Evolutionary conservation across 2,797 vertebrate species (phyloP).

Genomic region (Eulemur mongoz): DNA sequence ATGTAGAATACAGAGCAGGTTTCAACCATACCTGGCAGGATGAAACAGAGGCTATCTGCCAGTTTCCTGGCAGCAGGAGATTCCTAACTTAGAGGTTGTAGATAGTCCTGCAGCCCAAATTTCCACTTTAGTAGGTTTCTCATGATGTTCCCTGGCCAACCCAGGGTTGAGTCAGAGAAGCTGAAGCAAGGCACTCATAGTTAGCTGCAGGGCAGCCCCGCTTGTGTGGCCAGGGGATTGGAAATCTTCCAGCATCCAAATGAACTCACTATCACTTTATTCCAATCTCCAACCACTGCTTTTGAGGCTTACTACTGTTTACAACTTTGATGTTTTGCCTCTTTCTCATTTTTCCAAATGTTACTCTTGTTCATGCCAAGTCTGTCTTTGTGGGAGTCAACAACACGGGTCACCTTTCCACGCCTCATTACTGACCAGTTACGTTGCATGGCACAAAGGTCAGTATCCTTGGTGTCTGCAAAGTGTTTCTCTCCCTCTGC

Average conservation of each 20-base stretch:
- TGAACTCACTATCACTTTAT: conserved; percentile 9
- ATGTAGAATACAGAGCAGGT: background rate
- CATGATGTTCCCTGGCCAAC: background rate
- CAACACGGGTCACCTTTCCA: background rate
- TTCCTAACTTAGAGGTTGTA: background rate
- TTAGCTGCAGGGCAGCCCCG: background rate
- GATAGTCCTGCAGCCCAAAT: background rate
- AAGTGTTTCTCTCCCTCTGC: background rate
- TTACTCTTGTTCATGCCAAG: background rate
- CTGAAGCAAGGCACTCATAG: background rate
- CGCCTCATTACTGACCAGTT: background rate
- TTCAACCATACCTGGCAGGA: background rate
- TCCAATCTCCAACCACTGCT: background rate
- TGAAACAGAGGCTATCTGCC: background rate
- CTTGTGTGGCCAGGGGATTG: background rate
- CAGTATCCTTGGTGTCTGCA: background rate
- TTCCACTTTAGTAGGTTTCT: background rate
- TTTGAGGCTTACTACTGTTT: background rate
- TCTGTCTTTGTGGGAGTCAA: background rate
- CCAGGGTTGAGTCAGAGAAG: background rate
- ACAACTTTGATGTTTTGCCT: background rate
- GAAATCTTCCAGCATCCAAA: background rate
- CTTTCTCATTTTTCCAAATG: conserved; percentile 3
- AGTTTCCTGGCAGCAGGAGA: background rate
- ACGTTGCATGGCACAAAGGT: background rate